Evolutionary conservation across 2,113 vertebrate species (phyloP).

Genomic region (Sinosuthora webbiana): DNA sequence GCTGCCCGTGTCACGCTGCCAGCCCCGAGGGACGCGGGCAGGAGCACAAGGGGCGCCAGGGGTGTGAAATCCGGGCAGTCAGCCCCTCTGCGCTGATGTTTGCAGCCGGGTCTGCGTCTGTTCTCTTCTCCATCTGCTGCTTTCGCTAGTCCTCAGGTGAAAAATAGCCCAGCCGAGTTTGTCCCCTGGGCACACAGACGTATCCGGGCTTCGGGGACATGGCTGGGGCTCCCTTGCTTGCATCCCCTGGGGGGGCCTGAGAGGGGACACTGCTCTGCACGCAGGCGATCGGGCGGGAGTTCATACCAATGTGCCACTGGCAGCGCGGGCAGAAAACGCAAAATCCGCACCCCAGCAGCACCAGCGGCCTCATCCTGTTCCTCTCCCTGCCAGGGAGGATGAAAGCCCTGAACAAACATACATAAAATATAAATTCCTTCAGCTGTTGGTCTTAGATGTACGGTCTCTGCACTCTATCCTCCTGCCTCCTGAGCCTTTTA

Average conservation of each 20-base stretch:
- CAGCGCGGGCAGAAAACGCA: neutral
- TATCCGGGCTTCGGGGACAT: rapidly evolving
- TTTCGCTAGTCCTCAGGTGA: neutral
- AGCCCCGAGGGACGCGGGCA: rapidly evolving
- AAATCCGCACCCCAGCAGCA: neutral
- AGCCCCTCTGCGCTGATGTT: neutral
- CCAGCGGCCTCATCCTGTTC: neutral
- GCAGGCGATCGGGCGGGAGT: neutral
- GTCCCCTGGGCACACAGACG: rapidly evolving
- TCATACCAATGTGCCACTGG: neutral
- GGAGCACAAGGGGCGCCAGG: too few species aligned
- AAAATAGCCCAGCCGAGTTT: neutral
- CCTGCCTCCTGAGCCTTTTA: neutral
- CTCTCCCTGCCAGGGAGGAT: neutral
- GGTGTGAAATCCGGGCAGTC: rapidly evolving
- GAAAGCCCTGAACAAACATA: neutral
- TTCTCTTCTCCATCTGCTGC: neutral
- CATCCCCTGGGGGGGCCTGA: too few species aligned
- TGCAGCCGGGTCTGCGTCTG: neutral
- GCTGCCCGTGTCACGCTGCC: neutral
- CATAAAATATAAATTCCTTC: neutral
- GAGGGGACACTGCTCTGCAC: neutral
- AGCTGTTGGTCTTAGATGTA: neutral
- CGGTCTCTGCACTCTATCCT: neutral
- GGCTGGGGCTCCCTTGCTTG: neutral